phyloP scores from a whole-genome alignment of 2,797 vertebrate species.

The Lutjanus campechanus region DNA sequence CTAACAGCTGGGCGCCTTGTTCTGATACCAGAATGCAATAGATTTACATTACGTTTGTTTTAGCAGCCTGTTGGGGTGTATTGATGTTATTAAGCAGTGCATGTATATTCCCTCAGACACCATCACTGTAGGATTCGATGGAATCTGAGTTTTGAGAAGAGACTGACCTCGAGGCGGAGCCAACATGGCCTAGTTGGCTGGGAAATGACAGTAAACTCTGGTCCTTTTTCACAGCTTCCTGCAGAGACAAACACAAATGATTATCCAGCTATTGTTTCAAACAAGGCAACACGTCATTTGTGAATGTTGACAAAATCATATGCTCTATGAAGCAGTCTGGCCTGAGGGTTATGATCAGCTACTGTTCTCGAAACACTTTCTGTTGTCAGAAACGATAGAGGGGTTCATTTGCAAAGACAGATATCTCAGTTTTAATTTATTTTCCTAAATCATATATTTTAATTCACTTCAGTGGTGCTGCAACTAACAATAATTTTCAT shows the following conservation, averaged over 20 bases:
- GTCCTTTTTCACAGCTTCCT: constrained; percentile 90
- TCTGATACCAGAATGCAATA: constrained; percentile 21
- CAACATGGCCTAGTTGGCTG: constrained; percentile 86
- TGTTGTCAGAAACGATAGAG: not conserved
- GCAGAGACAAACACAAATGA: constrained; percentile 77
- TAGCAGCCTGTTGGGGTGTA: constrained; percentile 19
- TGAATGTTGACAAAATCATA: constrained; percentile 61
- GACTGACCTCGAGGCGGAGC: constrained; percentile 86
- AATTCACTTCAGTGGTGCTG: too few relatives aligned
- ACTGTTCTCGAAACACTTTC: constrained; percentile 28
- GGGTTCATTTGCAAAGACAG: not conserved
- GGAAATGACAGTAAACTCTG: constrained; percentile 87
- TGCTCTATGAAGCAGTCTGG: constrained; percentile 37
- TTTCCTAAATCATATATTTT: not conserved
- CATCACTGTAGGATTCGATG: constrained; percentile 38
- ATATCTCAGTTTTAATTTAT: not conserved
- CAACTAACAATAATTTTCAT: too few relatives aligned
- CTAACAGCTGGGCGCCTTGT: constrained; percentile 37
- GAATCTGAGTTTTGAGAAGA: constrained; percentile 58
- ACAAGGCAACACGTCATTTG: constrained; percentile 59
- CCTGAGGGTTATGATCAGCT: constrained; percentile 5
- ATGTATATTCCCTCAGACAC: constrained; percentile 35
- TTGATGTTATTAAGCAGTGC: constrained; percentile 38
- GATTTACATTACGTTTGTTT: constrained; percentile 36
- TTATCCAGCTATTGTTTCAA: constrained; percentile 78